These are phyloP conservation scores for Melanogrammus aeglefinus DNA, from an alignment of 2,797 vertebrate genomes.

Conservation along the genomic window DNA sequence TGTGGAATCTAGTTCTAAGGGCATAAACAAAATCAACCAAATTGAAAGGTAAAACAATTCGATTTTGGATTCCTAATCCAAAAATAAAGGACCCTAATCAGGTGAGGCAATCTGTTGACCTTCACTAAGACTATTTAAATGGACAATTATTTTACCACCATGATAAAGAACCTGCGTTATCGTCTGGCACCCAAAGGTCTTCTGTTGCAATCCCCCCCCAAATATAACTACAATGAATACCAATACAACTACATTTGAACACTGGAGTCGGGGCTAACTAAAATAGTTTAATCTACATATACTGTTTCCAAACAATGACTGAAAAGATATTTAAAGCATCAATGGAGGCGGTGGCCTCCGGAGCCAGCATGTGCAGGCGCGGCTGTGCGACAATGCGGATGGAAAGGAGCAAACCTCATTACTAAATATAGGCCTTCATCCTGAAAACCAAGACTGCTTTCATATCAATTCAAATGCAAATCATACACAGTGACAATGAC, in stretches of 20 bases:
- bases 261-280: conserved; percentile 33
- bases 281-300: conserved; percentile 88
- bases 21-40: no score
- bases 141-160: no score
- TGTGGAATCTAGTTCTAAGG: no score
- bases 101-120: background rate
- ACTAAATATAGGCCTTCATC: conserved; percentile 78
- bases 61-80: background rate
- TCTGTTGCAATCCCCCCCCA: background rate
- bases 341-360: conserved; percentile 77
- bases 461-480: conserved; percentile 84
- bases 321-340: conserved; percentile 66
- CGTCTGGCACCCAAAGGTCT: background rate
- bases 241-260: background rate
- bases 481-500: conserved; percentile 49
- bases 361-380: conserved; percentile 84
- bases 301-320: conserved; percentile 77
- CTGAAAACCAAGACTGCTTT: conserved; percentile 94
- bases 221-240: no score
- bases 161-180: background rate
- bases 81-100: background rate
- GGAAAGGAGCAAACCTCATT: conserved; percentile 79
- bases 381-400: conserved; percentile 76
- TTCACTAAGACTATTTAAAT: background rate
- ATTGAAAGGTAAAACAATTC: background rate